Evolutionary conservation across 2,797 vertebrate species (phyloP).

Genomic region (Orestias chungarensis): DNA sequence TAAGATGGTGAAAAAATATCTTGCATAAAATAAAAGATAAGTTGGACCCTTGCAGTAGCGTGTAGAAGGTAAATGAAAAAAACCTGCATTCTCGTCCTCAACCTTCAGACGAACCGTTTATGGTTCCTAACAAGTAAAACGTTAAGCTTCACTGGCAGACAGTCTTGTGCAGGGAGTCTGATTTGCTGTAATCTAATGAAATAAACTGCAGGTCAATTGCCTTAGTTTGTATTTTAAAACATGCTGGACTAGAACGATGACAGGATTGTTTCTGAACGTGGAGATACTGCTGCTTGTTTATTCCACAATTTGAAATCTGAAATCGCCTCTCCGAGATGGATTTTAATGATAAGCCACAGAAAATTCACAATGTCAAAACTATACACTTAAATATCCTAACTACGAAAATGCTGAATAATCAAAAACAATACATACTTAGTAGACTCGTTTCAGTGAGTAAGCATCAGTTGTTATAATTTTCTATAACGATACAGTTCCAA

Average conservation of each 20-base stretch:
- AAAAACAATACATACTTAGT: constrained; percentile 8
- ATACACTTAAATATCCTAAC: constrained; percentile 1
- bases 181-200: constrained; percentile 60
- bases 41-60: constrained; percentile 10
- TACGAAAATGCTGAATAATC: constrained; percentile 1
- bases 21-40: constrained; percentile 9
- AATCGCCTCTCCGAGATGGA: constrained; percentile 52
- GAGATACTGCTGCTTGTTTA: constrained; percentile 62
- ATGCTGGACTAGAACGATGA: constrained; percentile 26
- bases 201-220: constrained; percentile 40
- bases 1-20: constrained; percentile 11
- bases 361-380: constrained; percentile 9
- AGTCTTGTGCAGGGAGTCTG: constrained; percentile 39
- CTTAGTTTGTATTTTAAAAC: constrained; percentile 42
- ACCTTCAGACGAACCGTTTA: constrained; percentile 24
- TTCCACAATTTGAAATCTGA: constrained; percentile 62
- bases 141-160: constrained; percentile 37
- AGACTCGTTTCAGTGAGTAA: background rate
- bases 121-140: constrained; percentile 40
- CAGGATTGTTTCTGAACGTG: constrained; percentile 57
- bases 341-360: constrained; percentile 27
- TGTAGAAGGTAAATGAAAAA: constrained; percentile 9
- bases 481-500: too few species aligned
- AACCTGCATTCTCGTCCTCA: constrained; percentile 28
- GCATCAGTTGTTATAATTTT: background rate